Percentiles rank a stretch among this genome's conserved stretches.
Conservation (phyloP, 1,140 invertebrate species). For the Araneus ventricosus region DNA sequence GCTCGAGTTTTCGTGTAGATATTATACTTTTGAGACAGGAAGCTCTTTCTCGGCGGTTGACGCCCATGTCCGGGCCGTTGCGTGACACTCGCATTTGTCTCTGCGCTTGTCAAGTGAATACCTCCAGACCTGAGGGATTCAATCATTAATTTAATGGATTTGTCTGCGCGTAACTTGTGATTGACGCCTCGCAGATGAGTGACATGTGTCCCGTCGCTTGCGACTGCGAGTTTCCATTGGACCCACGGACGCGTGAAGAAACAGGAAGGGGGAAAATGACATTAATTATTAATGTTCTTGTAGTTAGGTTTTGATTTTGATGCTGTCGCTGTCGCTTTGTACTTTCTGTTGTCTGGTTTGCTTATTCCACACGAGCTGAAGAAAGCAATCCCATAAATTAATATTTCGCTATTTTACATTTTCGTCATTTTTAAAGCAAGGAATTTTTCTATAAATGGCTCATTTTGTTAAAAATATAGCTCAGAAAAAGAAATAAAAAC, state of each 20-base stretch:
- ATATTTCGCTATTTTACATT: too few species aligned
- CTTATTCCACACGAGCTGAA: too few species aligned
- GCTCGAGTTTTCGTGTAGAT: constrained; percentile 23
- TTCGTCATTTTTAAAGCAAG: too few species aligned
- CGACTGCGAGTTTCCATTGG: neutral
- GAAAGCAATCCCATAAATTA: too few species aligned
- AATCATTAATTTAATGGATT: constrained; percentile 41
- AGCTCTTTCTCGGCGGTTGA: constrained; percentile 31
- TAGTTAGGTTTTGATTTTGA: too few species aligned
- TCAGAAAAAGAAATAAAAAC: too few species aligned
- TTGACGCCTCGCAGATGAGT: constrained; percentile 16
- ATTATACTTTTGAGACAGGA: constrained; percentile 30
- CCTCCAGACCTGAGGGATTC: neutral
- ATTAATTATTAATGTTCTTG: neutral
- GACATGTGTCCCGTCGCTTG: neutral
- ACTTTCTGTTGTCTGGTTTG: too few species aligned
- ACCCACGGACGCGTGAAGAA: neutral
- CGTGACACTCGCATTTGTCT: constrained; percentile 24
- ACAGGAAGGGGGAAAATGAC: neutral
- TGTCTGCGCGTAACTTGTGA: neutral
- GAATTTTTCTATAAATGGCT: too few species aligned
- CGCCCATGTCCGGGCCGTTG: constrained; percentile 24
- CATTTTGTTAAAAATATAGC: too few species aligned
- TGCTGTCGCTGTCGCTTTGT: too few species aligned
- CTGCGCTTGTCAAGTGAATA: constrained; percentile 27